phyloP scores from a whole-genome alignment of 2,888 invertebrate genomes.

The Deilephila porcellus region DNA sequence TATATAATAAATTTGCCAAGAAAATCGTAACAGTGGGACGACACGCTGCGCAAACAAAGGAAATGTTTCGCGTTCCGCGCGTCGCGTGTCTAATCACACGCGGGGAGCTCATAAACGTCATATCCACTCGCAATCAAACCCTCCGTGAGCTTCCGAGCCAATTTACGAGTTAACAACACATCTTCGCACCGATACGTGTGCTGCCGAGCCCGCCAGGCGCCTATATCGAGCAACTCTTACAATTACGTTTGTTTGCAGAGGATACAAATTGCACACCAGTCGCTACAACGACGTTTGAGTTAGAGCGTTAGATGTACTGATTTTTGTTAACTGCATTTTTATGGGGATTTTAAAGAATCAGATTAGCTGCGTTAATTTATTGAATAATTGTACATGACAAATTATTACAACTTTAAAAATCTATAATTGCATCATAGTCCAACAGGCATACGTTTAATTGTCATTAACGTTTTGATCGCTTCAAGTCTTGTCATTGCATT shows the following conservation, averaged over 20 bases:
- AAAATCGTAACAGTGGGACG: background rate
- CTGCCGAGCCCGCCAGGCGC: background rate
- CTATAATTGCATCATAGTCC: too few relatives aligned
- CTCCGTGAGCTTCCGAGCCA: conserved; percentile 40
- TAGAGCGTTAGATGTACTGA: too few relatives aligned
- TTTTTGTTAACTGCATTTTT: too few relatives aligned
- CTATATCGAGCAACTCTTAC: background rate
- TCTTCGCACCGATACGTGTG: conserved; percentile 42
- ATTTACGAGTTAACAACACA: conserved; percentile 47
- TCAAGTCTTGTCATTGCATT: too few relatives aligned
- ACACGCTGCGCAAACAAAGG: conserved; percentile 24
- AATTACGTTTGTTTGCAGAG: conserved; percentile 12
- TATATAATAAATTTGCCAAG: background rate
- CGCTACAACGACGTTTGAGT: background rate
- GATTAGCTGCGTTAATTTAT: too few relatives aligned
- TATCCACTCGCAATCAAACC: conserved; percentile 54
- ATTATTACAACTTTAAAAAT: too few relatives aligned
- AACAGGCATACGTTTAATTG: too few relatives aligned
- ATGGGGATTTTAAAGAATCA: too few relatives aligned
- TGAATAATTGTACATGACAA: too few relatives aligned
- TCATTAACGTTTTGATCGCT: too few relatives aligned
- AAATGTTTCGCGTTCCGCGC: conserved; percentile 42
- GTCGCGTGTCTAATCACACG: conserved; percentile 58
- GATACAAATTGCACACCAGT: background rate
- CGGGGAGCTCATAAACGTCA: conserved; percentile 49